These are phyloP conservation scores for Ecliptopera silaceata DNA, from an alignment of 2,888 invertebrate species.

Conservation along the genomic window DNA sequence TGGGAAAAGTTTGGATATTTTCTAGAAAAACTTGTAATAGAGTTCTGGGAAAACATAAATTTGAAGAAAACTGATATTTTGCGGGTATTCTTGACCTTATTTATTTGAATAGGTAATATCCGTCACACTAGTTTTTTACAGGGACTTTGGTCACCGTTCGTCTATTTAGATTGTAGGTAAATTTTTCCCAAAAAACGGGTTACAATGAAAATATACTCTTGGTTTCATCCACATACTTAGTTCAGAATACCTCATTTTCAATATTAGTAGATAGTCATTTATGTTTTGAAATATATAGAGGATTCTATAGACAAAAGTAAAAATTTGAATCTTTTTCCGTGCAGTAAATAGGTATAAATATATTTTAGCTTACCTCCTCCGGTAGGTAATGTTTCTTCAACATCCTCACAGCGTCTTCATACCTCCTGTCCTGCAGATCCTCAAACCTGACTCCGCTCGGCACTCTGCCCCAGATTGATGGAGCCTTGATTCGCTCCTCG, in stretches of 20 bases:
- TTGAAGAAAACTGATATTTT: neutral
- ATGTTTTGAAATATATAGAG: no score
- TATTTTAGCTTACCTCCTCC: conserved; percentile 64
- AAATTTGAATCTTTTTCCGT: neutral
- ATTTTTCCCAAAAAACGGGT: no score
- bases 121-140: neutral
- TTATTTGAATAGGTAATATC: neutral
- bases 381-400: conserved; percentile 70
- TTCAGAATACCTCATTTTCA: no score
- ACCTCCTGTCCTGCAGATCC: conserved; percentile 72
- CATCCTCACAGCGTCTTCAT: conserved; percentile 66
- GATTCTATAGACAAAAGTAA: no score
- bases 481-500: conserved; percentile 74
- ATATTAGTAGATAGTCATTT: no score
- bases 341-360: no score
- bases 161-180: no score
- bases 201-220: no score
- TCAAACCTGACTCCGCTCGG: conserved; percentile 72
- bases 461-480: conserved; percentile 72
- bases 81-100: neutral
- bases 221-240: no score
- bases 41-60: conserved; percentile 1
- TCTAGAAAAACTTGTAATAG: conserved; percentile 19
- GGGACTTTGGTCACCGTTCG: no score
- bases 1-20: conserved; percentile 17